Evolutionary conservation across 1,140 invertebrate genomes (phyloP).

Genomic region (Cheumatopsyche charites): DNA sequence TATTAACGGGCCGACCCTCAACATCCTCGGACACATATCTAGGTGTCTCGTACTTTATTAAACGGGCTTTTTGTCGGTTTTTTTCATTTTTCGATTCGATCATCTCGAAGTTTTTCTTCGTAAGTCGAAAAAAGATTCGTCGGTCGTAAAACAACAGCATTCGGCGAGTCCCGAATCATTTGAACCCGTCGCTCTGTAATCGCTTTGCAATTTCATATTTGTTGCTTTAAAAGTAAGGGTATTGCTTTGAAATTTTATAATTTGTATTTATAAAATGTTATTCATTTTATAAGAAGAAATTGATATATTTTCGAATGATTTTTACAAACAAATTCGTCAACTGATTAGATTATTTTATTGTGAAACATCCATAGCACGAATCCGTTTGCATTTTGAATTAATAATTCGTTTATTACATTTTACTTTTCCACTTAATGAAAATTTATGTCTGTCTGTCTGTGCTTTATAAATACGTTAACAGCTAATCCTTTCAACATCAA

Average conservation of each 20-base stretch:
- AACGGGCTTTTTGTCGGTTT: conserved; percentile 34
- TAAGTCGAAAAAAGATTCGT: conserved; percentile 21
- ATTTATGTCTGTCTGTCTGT: no score
- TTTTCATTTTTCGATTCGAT: conserved; percentile 19
- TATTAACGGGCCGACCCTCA: conserved; percentile 42
- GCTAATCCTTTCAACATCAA: no score
- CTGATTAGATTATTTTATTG: not conserved
- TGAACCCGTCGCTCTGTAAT: conserved; percentile 34
- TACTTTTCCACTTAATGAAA: no score
- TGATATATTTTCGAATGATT: not conserved
- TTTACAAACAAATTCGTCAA: not conserved
- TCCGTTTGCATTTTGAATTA: no score
- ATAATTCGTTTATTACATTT: no score
- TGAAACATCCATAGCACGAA: no score
- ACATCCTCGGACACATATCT: conserved; percentile 22
- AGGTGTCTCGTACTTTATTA: conserved; percentile 42
- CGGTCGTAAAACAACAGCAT: not conserved
- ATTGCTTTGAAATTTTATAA: conserved; percentile 29
- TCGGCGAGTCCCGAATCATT: conserved; percentile 34
- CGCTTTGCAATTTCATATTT: conserved; percentile 42
- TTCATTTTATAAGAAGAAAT: no score
- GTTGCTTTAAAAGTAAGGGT: not conserved
- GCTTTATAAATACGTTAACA: no score
- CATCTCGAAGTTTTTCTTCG: not conserved
- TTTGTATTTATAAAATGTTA: no score